phyloP scores from a whole-genome alignment of 2,113 vertebrate species.

The Illadopsis cleaveri region DNA sequence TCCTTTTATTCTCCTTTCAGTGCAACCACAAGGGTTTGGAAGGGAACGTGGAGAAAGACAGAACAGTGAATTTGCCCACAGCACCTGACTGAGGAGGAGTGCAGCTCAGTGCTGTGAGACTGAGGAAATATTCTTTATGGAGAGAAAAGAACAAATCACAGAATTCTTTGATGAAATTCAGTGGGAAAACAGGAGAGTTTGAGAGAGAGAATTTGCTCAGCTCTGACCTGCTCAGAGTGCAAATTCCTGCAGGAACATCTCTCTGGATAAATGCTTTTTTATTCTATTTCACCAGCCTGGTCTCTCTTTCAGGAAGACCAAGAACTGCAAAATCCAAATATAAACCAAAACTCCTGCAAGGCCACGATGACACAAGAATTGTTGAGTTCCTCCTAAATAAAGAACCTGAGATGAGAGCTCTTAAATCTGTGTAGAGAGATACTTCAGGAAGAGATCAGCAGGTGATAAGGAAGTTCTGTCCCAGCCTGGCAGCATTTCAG shows the following conservation, averaged over 20 bases:
- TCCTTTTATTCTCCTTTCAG: neutral
- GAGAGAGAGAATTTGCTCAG: neutral
- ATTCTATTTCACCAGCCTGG: neutral
- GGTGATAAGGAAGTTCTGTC: neutral
- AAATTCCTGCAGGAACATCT: neutral
- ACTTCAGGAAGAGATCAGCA: neutral
- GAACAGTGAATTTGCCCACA: neutral
- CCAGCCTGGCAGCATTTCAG: neutral
- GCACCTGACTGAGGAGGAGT: neutral
- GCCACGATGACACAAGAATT: neutral
- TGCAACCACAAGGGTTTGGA: neutral
- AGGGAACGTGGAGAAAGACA: neutral
- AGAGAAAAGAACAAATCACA: neutral
- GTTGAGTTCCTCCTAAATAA: neutral
- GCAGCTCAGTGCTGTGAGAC: neutral
- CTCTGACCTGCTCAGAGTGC: neutral
- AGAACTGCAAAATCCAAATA: neutral
- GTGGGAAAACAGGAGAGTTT: neutral
- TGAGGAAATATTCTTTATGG: neutral
- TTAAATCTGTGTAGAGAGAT: neutral
- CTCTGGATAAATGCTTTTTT: neutral
- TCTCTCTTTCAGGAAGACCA: neutral
- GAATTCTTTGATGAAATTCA: neutral
- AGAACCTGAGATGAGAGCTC: neutral
- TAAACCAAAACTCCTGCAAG: rapidly evolving